phyloP scores from a whole-genome alignment of 1,140 invertebrate genomes.

The Cardiocondyla obscurior region DNA sequence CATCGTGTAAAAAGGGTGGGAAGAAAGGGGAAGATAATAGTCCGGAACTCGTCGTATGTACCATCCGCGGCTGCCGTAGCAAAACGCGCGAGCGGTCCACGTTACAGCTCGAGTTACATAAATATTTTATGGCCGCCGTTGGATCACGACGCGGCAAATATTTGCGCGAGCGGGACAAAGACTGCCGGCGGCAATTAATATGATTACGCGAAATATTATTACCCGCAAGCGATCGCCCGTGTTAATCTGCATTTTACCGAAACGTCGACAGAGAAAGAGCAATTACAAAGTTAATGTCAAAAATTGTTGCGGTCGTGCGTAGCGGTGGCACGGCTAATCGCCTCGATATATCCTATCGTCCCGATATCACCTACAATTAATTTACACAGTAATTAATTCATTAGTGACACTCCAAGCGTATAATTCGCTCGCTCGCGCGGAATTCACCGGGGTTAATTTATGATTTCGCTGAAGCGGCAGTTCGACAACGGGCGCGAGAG shows the following conservation, averaged over 20 bases:
- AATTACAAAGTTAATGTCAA: neutral
- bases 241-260: neutral
- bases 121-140: neutral
- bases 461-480: slow-evolving; percentile 16
- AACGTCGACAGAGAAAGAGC: neutral
- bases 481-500: neutral
- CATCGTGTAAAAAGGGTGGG: slow-evolving; percentile 29
- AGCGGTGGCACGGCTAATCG: neutral
- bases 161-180: neutral
- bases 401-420: neutral
- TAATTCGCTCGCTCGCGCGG: slow-evolving; percentile 16
- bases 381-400: slow-evolving; percentile 44
- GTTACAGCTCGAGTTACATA: neutral
- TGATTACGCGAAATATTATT: neutral
- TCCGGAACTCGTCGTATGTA: neutral
- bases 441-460: slow-evolving; percentile 38
- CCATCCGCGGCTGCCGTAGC: neutral
- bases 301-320: neutral
- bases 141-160: neutral
- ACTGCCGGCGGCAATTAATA: neutral
- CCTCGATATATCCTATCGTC: slow-evolving; percentile 1
- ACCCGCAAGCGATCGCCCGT: neutral
- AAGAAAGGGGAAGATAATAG: slow-evolving; percentile 22
- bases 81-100: neutral
- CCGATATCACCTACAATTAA: slow-evolving; percentile 18